Evolutionary conservation across 53 echinoderm and acorn worm species (phyloP).

Genomic region (Mesocentrotus franciscanus): DNA sequence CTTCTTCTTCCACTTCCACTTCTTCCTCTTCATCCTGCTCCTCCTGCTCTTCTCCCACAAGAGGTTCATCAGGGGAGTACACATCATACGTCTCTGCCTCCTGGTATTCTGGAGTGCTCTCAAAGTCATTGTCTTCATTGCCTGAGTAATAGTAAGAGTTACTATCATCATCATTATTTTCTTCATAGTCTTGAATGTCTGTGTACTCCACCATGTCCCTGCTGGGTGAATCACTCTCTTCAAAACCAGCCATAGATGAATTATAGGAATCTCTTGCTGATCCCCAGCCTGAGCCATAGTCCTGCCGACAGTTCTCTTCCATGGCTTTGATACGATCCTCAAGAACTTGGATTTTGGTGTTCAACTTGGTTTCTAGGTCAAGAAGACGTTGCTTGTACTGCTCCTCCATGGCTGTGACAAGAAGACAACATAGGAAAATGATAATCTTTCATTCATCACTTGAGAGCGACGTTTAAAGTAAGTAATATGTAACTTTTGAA

Average conservation of each 20-base stretch:
- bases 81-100: constrained; percentile 34
- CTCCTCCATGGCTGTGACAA: constrained; percentile 57
- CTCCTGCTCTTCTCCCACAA: not conserved
- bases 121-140: constrained; percentile 30
- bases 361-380: constrained; percentile 52
- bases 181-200: constrained; percentile 28
- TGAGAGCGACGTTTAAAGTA: not conserved
- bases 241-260: constrained; percentile 60
- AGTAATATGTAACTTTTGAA: not conserved
- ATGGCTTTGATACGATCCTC: constrained; percentile 64
- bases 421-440: not conserved
- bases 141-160: constrained; percentile 61
- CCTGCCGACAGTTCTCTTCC: constrained; percentile 65
- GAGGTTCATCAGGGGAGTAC: constrained; percentile 5
- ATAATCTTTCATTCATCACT: not conserved
- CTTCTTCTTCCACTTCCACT: not conserved
- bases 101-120: constrained; percentile 53
- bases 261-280: constrained; percentile 43
- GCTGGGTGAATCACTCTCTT: constrained; percentile 47
- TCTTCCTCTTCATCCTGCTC: constrained; percentile 3
- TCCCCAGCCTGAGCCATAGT: constrained; percentile 47
- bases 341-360: constrained; percentile 54
- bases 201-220: constrained; percentile 15
- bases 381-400: constrained; percentile 64
- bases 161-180: constrained; percentile 50